A percentile compares a stretch with the other conserved stretches of the same genome.
phyloP scores from a whole-genome alignment of 2,888 invertebrate species.

The Cheilosia variabilis region DNA sequence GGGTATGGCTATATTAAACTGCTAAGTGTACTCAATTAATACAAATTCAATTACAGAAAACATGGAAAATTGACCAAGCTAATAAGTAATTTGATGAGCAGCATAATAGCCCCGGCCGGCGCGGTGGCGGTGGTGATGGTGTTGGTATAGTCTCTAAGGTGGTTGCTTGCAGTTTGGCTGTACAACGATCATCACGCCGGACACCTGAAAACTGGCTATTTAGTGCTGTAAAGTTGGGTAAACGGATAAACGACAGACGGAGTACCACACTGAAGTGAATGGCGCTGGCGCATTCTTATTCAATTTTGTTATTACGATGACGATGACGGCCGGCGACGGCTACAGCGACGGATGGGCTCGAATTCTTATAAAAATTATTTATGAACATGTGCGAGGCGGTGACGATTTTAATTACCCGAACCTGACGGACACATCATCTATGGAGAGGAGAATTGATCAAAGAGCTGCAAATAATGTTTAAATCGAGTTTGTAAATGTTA shows the following conservation, averaged over 20 bases:
- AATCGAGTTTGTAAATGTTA: too few species aligned
- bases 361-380: constrained; percentile 26
- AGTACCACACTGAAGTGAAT: background rate
- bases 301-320: constrained; percentile 3
- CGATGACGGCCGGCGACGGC: background rate
- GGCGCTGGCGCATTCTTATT: constrained; percentile 8
- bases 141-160: constrained; percentile 16
- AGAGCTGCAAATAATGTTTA: background rate
- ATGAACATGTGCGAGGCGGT: constrained; percentile 17
- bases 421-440: background rate
- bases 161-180: constrained; percentile 43
- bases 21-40: constrained; percentile 81
- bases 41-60: constrained; percentile 84
- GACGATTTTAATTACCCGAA: constrained; percentile 41
- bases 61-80: constrained; percentile 80
- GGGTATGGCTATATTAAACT: constrained; percentile 48
- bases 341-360: constrained; percentile 9
- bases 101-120: constrained; percentile 50
- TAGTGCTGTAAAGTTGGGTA: background rate
- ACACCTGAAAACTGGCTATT: constrained; percentile 30
- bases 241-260: background rate
- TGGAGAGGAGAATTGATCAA: background rate
- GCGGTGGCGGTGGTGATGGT: too few species aligned
- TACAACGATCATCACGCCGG: constrained; percentile 35
- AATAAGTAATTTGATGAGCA: constrained; percentile 66